phyloP scores from a whole-genome alignment of 2,888 invertebrate species.

The Arrhopalites spinosus region DNA sequence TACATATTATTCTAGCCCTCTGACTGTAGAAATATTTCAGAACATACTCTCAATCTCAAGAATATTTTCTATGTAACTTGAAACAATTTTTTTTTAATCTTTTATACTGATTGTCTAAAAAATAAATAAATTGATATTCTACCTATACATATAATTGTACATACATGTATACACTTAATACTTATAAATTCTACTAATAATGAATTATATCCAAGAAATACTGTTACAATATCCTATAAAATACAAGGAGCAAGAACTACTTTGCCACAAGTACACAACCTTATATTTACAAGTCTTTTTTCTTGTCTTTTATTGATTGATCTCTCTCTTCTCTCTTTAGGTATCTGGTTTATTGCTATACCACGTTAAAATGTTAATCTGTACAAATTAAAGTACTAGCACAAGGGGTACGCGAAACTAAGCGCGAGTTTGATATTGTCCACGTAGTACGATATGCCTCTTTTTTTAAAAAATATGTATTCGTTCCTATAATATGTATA shows the following conservation, averaged over 20 bases:
- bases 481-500: neutral
- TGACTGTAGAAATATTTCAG: too few species aligned
- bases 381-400: neutral
- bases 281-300: constrained; percentile 20
- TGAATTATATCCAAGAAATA: too few species aligned
- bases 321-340: neutral
- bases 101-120: too few species aligned
- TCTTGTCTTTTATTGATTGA: constrained; percentile 21
- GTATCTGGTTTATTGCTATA: neutral
- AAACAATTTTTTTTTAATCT: too few species aligned
- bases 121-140: neutral
- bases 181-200: too few species aligned
- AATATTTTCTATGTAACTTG: too few species aligned
- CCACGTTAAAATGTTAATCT: neutral
- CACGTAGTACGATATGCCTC: constrained; percentile 2
- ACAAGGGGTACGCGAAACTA: neutral
- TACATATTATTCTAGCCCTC: too few species aligned
- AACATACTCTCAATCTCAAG: too few species aligned
- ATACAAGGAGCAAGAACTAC: neutral
- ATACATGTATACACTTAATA: too few species aligned
- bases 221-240: too few species aligned
- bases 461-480: neutral
- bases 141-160: neutral
- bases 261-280: constrained; percentile 13
- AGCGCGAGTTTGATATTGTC: neutral